These are phyloP conservation scores for Mesocentrotus franciscanus DNA, from an alignment of 53 echinoderm and acorn worm species.

Conservation along the genomic window DNA sequence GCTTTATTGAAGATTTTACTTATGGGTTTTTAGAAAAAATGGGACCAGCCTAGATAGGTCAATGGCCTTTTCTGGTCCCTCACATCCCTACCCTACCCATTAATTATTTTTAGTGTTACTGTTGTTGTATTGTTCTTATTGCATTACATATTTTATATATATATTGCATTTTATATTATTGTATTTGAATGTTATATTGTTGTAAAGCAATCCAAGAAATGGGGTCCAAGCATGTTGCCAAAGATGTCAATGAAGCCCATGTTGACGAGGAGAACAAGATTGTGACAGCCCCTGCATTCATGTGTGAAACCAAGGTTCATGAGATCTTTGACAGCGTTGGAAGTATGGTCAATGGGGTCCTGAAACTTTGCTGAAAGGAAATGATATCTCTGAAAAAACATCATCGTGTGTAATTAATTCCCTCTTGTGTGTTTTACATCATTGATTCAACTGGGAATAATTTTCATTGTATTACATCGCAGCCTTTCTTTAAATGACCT, in stretches of 20 bases:
- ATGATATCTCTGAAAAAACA: neutral
- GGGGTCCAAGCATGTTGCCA: constrained; percentile 88
- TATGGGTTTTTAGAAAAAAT: too few relatives aligned
- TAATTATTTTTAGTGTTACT: too few relatives aligned
- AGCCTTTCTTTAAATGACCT: neutral
- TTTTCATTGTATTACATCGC: neutral
- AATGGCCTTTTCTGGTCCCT: too few relatives aligned
- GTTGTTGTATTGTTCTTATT: too few relatives aligned
- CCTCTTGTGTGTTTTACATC: neutral
- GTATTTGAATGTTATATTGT: too few relatives aligned
- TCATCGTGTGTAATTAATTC: neutral
- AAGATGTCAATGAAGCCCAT: constrained; percentile 89
- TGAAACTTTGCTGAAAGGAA: constrained; percentile 70
- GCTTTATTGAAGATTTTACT: too few relatives aligned
- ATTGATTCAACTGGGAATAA: neutral
- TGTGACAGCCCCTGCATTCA: constrained; percentile 93
- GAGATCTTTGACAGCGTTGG: constrained; percentile 91
- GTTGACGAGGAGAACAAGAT: constrained; percentile 85
- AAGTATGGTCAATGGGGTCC: constrained; percentile 82
- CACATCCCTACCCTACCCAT: too few relatives aligned
- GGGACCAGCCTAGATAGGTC: too few relatives aligned
- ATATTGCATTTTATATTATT: too few relatives aligned
- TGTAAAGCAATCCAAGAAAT: constrained; percentile 83
- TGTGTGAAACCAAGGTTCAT: constrained; percentile 91
- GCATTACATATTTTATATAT: too few relatives aligned